Percentiles rank a stretch among this genome's conserved stretches.
phyloP scores from a whole-genome alignment of 2,113 vertebrate species.

The Odocoileus hemionus region DNA sequence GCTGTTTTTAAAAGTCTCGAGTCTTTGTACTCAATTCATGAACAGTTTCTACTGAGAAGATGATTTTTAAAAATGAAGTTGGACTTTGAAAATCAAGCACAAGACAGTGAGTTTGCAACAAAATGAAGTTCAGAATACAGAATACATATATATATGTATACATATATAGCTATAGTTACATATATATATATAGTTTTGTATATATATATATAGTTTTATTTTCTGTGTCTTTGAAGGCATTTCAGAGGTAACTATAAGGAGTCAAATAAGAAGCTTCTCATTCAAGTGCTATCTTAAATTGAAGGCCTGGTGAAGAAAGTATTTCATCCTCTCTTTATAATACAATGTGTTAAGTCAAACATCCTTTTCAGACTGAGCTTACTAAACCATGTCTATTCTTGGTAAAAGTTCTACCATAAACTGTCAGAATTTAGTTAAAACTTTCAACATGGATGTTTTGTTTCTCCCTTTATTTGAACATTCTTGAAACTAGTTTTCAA shows the following conservation, averaged over 20 bases:
- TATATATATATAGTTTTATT: not conserved
- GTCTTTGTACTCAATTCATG: not conserved
- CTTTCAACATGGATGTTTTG: not conserved
- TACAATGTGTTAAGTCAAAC: not conserved
- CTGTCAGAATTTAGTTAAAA: not conserved
- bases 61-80: not conserved
- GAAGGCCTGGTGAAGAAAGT: not conserved
- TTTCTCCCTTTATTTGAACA: not conserved
- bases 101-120: not conserved
- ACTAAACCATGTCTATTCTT: not conserved
- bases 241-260: conserved; percentile 22
- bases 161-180: too few relatives aligned
- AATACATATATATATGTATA: not conserved
- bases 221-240: not conserved
- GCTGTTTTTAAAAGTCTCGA: not conserved
- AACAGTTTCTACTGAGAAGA: not conserved
- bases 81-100: conserved; percentile 35
- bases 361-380: not conserved
- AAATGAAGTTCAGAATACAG: not conserved
- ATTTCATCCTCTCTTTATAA: not conserved
- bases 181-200: not conserved
- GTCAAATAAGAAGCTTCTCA: not conserved
- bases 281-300: not conserved
- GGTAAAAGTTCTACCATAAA: not conserved
- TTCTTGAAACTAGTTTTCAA: not conserved